Base-by-base conservation (phyloP, 1,140 invertebrate species). In the Temnothorax nylanderi region DNA sequence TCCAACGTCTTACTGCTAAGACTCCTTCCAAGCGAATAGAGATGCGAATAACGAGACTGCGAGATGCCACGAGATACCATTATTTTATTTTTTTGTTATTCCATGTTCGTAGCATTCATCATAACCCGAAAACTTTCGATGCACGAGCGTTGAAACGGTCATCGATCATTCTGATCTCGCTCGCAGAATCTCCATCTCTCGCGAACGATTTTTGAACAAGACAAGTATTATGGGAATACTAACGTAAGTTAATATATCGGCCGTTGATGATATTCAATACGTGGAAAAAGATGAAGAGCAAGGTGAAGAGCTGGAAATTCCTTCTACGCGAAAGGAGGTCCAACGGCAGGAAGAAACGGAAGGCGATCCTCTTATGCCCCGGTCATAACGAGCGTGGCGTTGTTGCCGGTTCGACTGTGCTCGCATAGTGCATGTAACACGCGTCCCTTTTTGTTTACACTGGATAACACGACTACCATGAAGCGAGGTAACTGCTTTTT, bases 391-490 rank as follows among this genome's bases (percentile, higher is more conserved):
- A 93, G 91, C 90, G 87, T 88, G 16, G 88, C 92, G 93, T 92
- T 92, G 93, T 93, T 93, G 93, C 93, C 91, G 89, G 77, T 75
- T 92, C 88, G 88, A 49, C 82, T 56, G 60, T 88, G 78, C 69
- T 87, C 74, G 49, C 54, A 78, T 76, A 86, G 77, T 51, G 13
- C 62, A 81, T 69, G 87, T 88, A 91, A 89, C 77, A 90, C 67
- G 82, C 88, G 85, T 89, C 44, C 88, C 91, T 93, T 93, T 93
- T 93, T 93, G 88, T 93, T 92, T 92, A 91, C 90, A 91, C 89
- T 88, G 88, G 81, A 88, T 93, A 92, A 92, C 89, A 92, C 88
- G 86, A 90, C 91, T 94, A 93, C 92, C 88, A 90, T 89, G 90
- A 92, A 92, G 89, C 90, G 89, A 90, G 89, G 90, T 84, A 89